phyloP scores from a whole-genome alignment of 2,888 invertebrate genomes.

The Drosophila tripunctata region DNA sequence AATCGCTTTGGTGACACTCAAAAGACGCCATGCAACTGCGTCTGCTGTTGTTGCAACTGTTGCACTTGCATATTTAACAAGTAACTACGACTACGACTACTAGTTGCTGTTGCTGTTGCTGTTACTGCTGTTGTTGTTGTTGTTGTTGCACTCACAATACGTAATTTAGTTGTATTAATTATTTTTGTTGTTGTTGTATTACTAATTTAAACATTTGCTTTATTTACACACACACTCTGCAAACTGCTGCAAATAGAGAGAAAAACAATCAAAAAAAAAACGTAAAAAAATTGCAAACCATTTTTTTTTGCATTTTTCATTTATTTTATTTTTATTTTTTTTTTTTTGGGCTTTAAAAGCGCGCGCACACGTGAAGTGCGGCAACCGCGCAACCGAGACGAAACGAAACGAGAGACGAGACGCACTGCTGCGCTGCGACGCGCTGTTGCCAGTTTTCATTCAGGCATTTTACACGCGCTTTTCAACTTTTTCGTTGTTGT shows the following conservation, averaged over 20 bases:
- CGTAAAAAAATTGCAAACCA: background rate
- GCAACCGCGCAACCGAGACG: constrained; percentile 30
- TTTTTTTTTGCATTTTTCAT: too few species aligned
- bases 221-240: constrained; percentile 51
- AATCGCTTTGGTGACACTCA: constrained; percentile 16
- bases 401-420: too few species aligned
- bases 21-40: constrained; percentile 43
- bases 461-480: constrained; percentile 2
- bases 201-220: constrained; percentile 44
- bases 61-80: constrained; percentile 28
- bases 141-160: constrained; percentile 19
- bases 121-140: constrained; percentile 3
- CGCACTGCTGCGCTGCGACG: background rate
- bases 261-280: constrained; percentile 9
- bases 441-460: constrained; percentile 40
- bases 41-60: constrained; percentile 20
- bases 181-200: background rate
- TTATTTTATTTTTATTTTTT: background rate
- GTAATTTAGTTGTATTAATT: constrained; percentile 3
- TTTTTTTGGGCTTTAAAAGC: background rate
- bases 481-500: constrained; percentile 13
- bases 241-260: constrained; percentile 34
- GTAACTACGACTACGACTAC: background rate
- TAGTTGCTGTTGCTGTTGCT: constrained; percentile 11
- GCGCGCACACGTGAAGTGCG: constrained; percentile 25